These are phyloP conservation scores for Chionomys nivalis DNA, from an alignment of 2,113 vertebrate genomes.

Conservation along the genomic window DNA sequence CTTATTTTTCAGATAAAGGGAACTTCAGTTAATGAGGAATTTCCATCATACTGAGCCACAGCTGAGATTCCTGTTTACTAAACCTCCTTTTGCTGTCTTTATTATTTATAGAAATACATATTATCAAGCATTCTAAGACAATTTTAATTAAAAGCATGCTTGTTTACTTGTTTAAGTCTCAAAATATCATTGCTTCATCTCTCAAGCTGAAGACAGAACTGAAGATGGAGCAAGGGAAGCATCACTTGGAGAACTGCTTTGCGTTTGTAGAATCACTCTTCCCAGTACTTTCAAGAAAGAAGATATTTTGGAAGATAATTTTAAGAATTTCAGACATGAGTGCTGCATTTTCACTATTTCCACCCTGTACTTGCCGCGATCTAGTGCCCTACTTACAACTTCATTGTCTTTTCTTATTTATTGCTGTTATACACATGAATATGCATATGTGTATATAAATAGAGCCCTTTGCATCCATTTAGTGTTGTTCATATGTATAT, in stretches of 20 bases:
- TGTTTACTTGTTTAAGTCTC: not conserved
- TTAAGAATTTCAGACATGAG: not conserved
- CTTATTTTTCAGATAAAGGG: not conserved
- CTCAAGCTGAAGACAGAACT: not conserved
- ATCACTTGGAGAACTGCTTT: not conserved
- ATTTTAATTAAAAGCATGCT: not conserved
- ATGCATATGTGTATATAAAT: not conserved
- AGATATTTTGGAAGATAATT: not conserved
- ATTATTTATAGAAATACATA: not conserved
- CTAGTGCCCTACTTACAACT: not conserved
- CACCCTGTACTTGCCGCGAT: rapidly evolving
- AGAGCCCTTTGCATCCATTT: not conserved
- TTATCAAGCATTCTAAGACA: not conserved
- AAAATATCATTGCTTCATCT: not conserved
- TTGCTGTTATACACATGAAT: not conserved
- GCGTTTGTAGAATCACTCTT: not conserved
- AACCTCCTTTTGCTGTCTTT: not conserved
- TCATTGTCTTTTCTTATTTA: not conserved
- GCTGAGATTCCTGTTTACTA: not conserved
- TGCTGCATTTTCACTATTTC: not conserved
- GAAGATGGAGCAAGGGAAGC: not conserved
- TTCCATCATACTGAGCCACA: not conserved
- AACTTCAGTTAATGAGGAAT: not conserved
- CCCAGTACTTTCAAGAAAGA: not conserved
- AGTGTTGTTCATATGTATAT: not conserved